Percentiles rank a stretch among this genome's conserved stretches.
Evolutionary conservation across 2,113 vertebrate species (phyloP).

Genomic region (Henicopernis longicauda): DNA sequence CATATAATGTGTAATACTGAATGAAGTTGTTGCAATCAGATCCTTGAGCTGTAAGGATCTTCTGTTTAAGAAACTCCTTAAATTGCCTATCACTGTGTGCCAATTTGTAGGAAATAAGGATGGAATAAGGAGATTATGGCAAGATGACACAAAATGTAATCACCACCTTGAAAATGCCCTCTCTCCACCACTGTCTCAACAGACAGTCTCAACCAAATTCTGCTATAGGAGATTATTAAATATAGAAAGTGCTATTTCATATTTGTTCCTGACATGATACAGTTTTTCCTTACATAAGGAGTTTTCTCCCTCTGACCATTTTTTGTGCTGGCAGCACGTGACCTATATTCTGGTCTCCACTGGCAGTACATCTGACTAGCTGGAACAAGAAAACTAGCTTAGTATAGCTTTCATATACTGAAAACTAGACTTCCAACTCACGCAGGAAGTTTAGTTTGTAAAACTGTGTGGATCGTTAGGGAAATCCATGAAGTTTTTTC

Average conservation of each 20-base stretch:
- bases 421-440: neutral
- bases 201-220: neutral
- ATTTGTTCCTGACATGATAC: neutral
- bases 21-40: neutral
- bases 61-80: neutral
- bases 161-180: neutral
- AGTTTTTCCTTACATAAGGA: neutral
- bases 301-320: neutral
- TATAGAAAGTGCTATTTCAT: neutral
- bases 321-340: neutral
- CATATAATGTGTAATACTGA: neutral
- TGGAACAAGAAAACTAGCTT: neutral
- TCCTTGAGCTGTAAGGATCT: neutral
- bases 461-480: neutral
- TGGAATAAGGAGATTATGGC: neutral
- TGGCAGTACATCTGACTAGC: neutral
- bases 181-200: neutral
- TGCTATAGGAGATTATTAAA: neutral
- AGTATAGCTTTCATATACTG: neutral
- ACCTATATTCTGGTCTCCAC: neutral
- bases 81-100: neutral
- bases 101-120: neutral
- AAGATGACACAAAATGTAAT: neutral
- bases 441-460: neutral
- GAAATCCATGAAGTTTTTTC: neutral